Percentiles rank a stretch among this genome's conserved stretches.
phyloP scores from a whole-genome alignment of 1,140 invertebrate species.

The Trissolcus basalis region DNA sequence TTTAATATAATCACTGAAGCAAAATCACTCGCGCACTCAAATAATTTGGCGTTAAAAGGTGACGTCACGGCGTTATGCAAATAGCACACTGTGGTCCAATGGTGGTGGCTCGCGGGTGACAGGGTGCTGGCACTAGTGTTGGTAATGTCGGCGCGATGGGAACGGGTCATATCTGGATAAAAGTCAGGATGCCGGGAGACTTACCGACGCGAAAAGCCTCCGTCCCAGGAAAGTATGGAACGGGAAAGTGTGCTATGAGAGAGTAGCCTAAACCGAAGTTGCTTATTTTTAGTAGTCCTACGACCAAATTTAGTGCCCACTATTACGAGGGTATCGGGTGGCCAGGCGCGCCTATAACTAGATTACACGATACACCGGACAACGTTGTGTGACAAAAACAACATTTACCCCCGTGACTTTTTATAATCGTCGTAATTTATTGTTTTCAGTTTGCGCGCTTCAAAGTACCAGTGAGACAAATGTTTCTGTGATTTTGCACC shows the following conservation, averaged over 20 bases:
- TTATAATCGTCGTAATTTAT: not conserved
- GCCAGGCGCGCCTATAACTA: conserved; percentile 61
- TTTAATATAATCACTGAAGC: conserved; percentile 19
- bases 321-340: conserved; percentile 70
- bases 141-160: conserved; percentile 50
- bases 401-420: not conserved
- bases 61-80: conserved; percentile 55
- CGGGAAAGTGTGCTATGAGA: conserved; percentile 57
- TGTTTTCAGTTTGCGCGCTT: no score
- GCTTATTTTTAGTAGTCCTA: conserved; percentile 71
- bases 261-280: conserved; percentile 57
- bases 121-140: conserved; percentile 43
- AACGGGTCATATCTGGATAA: conserved; percentile 50
- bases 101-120: conserved; percentile 49
- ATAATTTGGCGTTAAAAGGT: conserved; percentile 43
- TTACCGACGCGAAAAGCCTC: conserved; percentile 64
- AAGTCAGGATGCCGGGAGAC: conserved; percentile 45
- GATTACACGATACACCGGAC: conserved; percentile 34
- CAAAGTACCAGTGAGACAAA: no score
- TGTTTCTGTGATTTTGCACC: no score
- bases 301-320: conserved; percentile 74
- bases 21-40: conserved; percentile 50
- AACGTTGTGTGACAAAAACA: conserved; percentile 2
- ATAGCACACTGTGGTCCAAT: conserved; percentile 48
- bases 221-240: conserved; percentile 57